Conservation (phyloP, 2,113 vertebrate species). For the Mormyrus iriodes region DNA sequence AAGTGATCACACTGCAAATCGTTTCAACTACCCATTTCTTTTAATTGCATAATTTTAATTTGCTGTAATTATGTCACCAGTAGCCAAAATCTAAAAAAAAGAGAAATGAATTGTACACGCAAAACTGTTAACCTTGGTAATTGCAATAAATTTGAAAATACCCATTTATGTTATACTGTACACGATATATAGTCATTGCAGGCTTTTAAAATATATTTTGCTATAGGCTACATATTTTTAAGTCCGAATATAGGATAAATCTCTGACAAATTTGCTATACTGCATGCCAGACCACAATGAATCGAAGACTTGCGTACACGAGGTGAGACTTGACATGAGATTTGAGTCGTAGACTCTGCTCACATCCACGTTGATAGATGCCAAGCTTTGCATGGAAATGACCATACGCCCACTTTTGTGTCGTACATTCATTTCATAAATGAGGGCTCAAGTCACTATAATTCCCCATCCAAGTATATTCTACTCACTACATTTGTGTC, state of each 20-base stretch:
- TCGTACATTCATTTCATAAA: not conserved
- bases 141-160: not conserved
- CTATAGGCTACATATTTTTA: not conserved
- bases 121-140: not conserved
- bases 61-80: not conserved
- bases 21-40: not conserved
- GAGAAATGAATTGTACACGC: not conserved
- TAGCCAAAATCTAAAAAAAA: not conserved
- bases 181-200: not conserved
- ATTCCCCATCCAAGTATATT: too few species aligned
- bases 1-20: not conserved
- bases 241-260: not conserved
- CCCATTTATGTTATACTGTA: not conserved
- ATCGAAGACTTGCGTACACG: not conserved
- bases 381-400: not conserved
- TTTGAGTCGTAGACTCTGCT: too few species aligned
- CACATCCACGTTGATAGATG: too few species aligned
- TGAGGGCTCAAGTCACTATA: not conserved
- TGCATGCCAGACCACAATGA: not conserved
- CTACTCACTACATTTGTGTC: too few species aligned
- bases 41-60: not conserved
- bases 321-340: not conserved
- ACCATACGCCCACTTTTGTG: not conserved
- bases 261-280: not conserved
- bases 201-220: not conserved